Evolutionary conservation across 2,797 vertebrate genomes (phyloP).

Genomic region (Florisuga fusca): DNA sequence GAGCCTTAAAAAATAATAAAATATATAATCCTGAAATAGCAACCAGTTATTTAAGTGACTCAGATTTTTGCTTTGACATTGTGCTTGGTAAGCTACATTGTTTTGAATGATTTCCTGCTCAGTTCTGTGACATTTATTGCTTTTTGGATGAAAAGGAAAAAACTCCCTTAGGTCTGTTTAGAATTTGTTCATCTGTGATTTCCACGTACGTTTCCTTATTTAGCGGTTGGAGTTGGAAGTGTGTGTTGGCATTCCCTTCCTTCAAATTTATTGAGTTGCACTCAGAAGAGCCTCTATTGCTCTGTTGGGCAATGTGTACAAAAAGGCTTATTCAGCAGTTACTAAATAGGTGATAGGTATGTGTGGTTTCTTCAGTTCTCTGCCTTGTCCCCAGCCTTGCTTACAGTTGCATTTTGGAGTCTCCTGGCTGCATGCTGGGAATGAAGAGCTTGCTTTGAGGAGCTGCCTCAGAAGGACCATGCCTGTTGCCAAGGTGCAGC

Average conservation of each 20-base stretch:
- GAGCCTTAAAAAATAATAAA: background rate
- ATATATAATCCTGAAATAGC: constrained; percentile 46
- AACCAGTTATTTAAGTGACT: constrained; percentile 61
- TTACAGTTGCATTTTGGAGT: background rate
- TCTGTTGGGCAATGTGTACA: constrained; percentile 52
- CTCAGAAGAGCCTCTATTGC: constrained; percentile 30
- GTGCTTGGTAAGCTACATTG: constrained; percentile 63
- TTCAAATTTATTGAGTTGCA: constrained; percentile 62
- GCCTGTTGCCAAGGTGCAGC: background rate
- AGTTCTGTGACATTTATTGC: constrained; percentile 66
- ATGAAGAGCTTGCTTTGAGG: background rate
- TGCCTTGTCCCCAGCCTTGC: background rate
- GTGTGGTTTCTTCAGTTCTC: constrained; percentile 9
- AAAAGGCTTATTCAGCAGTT: constrained; percentile 67
- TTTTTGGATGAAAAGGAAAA: constrained; percentile 68
- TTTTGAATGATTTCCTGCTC: constrained; percentile 66
- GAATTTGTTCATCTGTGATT: constrained; percentile 70
- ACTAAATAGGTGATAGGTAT: constrained; percentile 64
- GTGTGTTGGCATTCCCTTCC: constrained; percentile 60
- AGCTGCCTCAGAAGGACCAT: background rate
- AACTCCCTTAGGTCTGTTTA: constrained; percentile 68
- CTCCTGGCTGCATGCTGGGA: fast-evolving
- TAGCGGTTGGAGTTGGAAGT: constrained; percentile 64
- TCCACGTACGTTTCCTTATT: constrained; percentile 69
- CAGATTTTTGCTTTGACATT: constrained; percentile 60